Evolutionary conservation across 2,113 vertebrate species (phyloP), one percentile per base, ranked within the genome.

Genomic region (Phylloscopus trochilus): DNA sequence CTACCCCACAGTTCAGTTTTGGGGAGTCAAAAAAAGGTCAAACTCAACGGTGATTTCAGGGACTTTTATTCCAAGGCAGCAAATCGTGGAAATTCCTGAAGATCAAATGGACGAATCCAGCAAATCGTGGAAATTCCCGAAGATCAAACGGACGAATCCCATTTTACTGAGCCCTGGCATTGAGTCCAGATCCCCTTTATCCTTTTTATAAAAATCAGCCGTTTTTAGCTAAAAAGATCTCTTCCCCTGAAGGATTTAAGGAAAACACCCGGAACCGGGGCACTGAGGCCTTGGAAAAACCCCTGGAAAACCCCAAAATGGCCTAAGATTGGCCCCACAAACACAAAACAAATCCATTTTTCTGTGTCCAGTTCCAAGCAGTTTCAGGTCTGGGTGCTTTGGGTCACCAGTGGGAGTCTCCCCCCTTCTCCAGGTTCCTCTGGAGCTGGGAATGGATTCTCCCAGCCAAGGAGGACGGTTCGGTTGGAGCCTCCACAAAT

Each of bases 321-420:
- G 22, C 13, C 6, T 23, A 12, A 64, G n/a, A 53, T 31, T 7
- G 1, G 1, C 26, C 3, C 15, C 27, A 53, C 5, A 11, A 4
- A 33, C 18, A 26, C 9, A 6, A 67, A 81, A 56, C 24, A 43
- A 94, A 78, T 10, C 6, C 3, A 19, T 47, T 60, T 80, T 41
- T n/a, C n/a, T 10, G 26, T 5, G 12, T 1, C 10, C 19, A 15
- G 30, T 23, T 28, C 27, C 31, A 60, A 19, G 10, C 46, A 47
- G 46, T 47, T 47, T 47, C 46, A 47, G 3, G 5, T 22, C 46
- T 47, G 46, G 21, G 46, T 47, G 46, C 11, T 47, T 47, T 22
- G 46, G 46, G 44, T 44, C 44, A 46, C 20, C 44, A 46, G 44
- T 21, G 44, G 46, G 46, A 21, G 20, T n/a, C 46, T 19, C 22